Conservation (phyloP, 2,113 vertebrate genomes). For the Atrichornis clamosus region DNA sequence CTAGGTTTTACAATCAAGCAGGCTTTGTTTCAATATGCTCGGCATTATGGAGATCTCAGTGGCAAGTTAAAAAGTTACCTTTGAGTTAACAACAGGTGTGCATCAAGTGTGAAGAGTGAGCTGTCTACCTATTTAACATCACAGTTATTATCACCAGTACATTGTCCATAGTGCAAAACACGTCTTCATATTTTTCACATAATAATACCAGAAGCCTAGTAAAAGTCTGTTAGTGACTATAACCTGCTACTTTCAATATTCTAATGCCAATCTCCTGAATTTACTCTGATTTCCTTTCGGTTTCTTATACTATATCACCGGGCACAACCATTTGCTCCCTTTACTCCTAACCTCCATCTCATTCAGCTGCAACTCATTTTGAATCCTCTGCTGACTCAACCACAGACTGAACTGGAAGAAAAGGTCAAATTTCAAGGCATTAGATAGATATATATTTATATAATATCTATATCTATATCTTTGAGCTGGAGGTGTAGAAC, state of each 20-base stretch:
- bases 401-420: background rate
- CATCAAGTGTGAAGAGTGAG: background rate
- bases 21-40: background rate
- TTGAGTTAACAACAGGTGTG: background rate
- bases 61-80: background rate
- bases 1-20: background rate
- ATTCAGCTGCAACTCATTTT: background rate
- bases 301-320: background rate
- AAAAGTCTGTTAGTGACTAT: background rate
- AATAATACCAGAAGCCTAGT: background rate
- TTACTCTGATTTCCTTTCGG: background rate
- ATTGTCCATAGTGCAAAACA: background rate
- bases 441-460: background rate
- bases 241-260: background rate
- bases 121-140: background rate
- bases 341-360: background rate
- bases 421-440: background rate
- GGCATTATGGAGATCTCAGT: background rate
- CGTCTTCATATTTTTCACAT: background rate
- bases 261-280: background rate
- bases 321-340: background rate
- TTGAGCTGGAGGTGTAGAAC: background rate
- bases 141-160: background rate
- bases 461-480: background rate
- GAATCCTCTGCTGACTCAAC: background rate